Percentiles rank a stretch among this genome's conserved stretches.
Evolutionary conservation across 1,140 invertebrate genomes (phyloP).

Genomic region (Scaptomyza montana): DNA sequence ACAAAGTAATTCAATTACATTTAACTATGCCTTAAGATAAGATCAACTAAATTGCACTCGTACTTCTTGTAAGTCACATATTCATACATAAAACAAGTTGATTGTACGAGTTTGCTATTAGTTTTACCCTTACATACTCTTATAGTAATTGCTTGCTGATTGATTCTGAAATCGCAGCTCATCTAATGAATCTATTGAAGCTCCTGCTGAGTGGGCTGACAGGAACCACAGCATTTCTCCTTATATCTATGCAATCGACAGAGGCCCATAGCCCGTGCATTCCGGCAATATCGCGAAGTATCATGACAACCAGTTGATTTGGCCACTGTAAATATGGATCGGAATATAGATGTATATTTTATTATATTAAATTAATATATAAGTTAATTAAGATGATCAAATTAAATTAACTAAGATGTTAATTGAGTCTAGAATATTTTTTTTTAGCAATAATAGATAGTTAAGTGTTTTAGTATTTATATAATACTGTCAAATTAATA

Average conservation of each 20-base stretch:
- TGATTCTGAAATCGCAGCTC: conserved; percentile 4
- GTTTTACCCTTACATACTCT: conserved; percentile 46
- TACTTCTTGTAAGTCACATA: conserved; percentile 13
- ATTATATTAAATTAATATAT: too few relatives aligned
- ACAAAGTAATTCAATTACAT: conserved; percentile 30
- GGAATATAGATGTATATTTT: too few relatives aligned
- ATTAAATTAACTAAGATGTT: too few relatives aligned
- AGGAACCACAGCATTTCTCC: conserved; percentile 93
- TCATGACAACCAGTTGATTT: conserved; percentile 87
- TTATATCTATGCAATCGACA: conserved; percentile 92
- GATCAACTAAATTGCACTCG: conserved; percentile 31
- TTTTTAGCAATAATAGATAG: too few relatives aligned
- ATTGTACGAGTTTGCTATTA: conserved; percentile 59
- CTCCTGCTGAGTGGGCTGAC: conserved; percentile 83
- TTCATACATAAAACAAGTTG: conserved; percentile 32
- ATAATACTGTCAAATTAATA: too few relatives aligned
- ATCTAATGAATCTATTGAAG: conserved; percentile 42
- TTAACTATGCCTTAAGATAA: conserved; percentile 41
- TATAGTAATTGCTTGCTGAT: conserved; percentile 68
- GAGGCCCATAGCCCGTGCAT: conserved; percentile 92
- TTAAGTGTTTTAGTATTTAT: too few relatives aligned
- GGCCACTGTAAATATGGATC: conserved; percentile 15
- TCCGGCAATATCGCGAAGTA: conserved; percentile 90
- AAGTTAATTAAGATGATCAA: too few relatives aligned
- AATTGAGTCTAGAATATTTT: too few relatives aligned